Evolutionary conservation across 2,113 vertebrate species (phyloP).

Genomic region (Mandrillus leucophaeus): DNA sequence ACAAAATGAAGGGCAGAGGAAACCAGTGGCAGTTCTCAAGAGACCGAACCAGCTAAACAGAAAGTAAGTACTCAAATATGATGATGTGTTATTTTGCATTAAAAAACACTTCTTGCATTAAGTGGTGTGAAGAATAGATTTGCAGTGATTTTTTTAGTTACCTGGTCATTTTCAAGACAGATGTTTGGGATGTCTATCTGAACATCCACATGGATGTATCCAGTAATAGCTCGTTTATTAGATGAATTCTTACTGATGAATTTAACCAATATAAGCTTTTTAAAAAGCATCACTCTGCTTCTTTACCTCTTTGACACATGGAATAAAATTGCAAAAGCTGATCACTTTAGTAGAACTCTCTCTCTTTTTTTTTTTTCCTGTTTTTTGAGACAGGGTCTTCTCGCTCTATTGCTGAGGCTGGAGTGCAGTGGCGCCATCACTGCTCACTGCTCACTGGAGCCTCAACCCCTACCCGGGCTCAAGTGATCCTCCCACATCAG

Average conservation of each 20-base stretch:
- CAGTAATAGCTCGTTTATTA: constrained; percentile 10
- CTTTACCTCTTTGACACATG: neutral
- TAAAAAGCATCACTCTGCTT: neutral
- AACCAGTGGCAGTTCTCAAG: constrained; percentile 81
- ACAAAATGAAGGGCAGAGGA: constrained; percentile 87
- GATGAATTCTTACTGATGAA: neutral
- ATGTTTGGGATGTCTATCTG: neutral
- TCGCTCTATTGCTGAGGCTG: too few species aligned
- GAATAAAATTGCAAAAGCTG: constrained; percentile 7
- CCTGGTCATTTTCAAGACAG: constrained; percentile 7
- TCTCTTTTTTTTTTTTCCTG: neutral
- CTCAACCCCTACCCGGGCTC: too few species aligned
- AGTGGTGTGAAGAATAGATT: constrained; percentile 16
- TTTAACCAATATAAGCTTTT: neutral
- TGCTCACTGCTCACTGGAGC: too few species aligned
- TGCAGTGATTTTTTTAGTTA: constrained; percentile 21
- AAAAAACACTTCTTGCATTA: constrained; percentile 17
- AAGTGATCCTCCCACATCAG: too few species aligned
- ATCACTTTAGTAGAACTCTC: constrained; percentile 38
- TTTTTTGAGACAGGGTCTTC: too few species aligned
- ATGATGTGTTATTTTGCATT: neutral
- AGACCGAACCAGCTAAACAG: constrained; percentile 88
- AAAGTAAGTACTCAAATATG: constrained; percentile 84
- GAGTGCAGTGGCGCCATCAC: too few species aligned
- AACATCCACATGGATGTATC: neutral